Conservation (phyloP, 2,797 vertebrate genomes). For the Pangasius mekongensis region DNA sequence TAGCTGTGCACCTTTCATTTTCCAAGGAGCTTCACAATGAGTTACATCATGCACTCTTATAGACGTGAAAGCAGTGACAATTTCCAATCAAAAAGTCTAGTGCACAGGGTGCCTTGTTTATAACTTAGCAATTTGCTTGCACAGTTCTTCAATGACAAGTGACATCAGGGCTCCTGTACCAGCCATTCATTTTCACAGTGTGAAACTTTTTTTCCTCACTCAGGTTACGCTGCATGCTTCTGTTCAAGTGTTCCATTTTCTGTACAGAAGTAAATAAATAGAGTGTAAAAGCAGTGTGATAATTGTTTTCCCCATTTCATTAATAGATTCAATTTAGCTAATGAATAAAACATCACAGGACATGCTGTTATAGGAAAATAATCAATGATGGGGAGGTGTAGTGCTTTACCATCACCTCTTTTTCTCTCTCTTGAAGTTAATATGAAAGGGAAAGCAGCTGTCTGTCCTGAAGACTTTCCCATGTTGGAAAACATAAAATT, state of each 20-base stretch:
- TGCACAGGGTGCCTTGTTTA: constrained; percentile 44
- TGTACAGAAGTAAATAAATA: constrained; percentile 25
- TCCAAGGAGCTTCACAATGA: constrained; percentile 29
- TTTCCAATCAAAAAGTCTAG: constrained; percentile 41
- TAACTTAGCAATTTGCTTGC: constrained; percentile 45
- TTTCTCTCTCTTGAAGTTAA: background rate
- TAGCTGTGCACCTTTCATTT: constrained; percentile 29
- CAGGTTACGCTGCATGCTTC: constrained; percentile 32
- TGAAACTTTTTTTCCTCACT: constrained; percentile 36
- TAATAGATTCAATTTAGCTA: constrained; percentile 3
- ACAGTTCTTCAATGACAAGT: constrained; percentile 42
- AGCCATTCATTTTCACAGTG: constrained; percentile 54
- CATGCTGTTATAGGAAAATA: background rate
- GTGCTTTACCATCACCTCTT: background rate
- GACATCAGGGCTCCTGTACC: constrained; percentile 42
- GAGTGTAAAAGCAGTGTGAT: background rate
- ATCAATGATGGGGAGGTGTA: background rate
- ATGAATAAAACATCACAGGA: constrained; percentile 7
- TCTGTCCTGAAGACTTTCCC: background rate
- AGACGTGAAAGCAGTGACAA: constrained; percentile 11
- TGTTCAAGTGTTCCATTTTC: constrained; percentile 20
- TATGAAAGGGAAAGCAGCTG: too few relatives aligned
- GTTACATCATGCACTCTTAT: constrained; percentile 26
- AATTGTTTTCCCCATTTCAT: constrained; percentile 2
- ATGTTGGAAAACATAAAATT: background rate